Evolutionary conservation across 2,797 vertebrate species (phyloP), one percentile per base, ranked within the genome.

Genomic region (Schizopygopsis malacanthus): DNA sequence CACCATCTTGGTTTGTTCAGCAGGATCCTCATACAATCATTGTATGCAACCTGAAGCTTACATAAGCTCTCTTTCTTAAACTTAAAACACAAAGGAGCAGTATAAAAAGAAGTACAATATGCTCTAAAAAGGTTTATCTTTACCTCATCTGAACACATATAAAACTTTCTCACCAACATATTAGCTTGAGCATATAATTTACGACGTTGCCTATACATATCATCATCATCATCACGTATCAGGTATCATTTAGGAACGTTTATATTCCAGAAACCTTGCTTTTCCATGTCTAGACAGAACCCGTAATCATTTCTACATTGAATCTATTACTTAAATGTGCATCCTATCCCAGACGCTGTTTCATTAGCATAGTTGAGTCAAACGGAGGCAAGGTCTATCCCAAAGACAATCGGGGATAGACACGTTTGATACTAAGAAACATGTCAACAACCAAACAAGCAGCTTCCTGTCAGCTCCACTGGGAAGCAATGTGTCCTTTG

Each of bases 361-460:
- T 82, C 54, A 47, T 61, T 41, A 56, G 50, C 47, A 56, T 73
- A 13, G 50, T 56, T 43, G 6, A 56, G 41, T 56, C 63, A 33
- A 88, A 88, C 22, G 39, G 25, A 87, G 73, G 47, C 56, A 6
- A 11, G 2, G 6, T 70, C 56, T 78, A 82, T 39, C 67, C 78
- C 65, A 6, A 0, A 28, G 54, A 22, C 65, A 83, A 45, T 82
- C 20, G 22, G 82, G 67, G 71, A 75, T 28, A 70, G 90, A 85
- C 79, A 83, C 63, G 54, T 43, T 76, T 88, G 70, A 59, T 84
- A 56, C 47, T 87, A 63, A 78, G 45, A 82, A 70, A 81, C 90
- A 87, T 54, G 73, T 89, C 89, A 95, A 92, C 91, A 93, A 91
- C 33, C 75, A 91, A 87, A 90, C 75, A 88, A 87, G 73, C 86